These are phyloP conservation scores for Dendrolimus pini DNA, from an alignment of 2,888 invertebrate species.

Conservation along the genomic window DNA sequence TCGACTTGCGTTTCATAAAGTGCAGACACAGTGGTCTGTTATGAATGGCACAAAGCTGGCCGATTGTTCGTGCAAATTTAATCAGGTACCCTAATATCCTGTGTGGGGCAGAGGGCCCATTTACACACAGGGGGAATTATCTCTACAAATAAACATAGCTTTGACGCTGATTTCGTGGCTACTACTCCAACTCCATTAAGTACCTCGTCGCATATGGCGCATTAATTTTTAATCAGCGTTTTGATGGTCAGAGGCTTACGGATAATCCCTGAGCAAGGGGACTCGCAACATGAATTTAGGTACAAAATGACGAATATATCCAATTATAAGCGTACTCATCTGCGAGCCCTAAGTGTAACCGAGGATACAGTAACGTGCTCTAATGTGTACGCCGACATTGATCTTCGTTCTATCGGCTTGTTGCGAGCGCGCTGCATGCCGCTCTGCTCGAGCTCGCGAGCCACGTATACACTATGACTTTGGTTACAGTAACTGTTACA, in stretches of 20 bases:
- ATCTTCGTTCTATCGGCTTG: too few species aligned
- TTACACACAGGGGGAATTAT: slow-evolving; percentile 33
- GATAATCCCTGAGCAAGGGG: not conserved
- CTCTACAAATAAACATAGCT: slow-evolving; percentile 27
- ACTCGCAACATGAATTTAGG: not conserved
- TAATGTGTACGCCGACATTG: too few species aligned
- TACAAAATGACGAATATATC: not conserved
- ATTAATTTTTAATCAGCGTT: slow-evolving; percentile 19
- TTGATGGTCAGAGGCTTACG: slow-evolving; percentile 15
- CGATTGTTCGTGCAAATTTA: slow-evolving; percentile 69
- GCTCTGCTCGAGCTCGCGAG: too few species aligned
- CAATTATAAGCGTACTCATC: not conserved
- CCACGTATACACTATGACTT: too few species aligned
- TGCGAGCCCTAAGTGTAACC: too few species aligned
- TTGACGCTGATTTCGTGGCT: slow-evolving; percentile 15
- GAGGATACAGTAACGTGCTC: too few species aligned
- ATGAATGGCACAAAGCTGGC: slow-evolving; percentile 42
- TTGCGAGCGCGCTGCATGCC: too few species aligned
- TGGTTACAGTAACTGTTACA: too few species aligned
- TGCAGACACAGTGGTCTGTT: slow-evolving; percentile 35
- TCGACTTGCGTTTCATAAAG: slow-evolving; percentile 56
- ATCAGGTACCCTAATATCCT: slow-evolving; percentile 43
- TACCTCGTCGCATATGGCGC: slow-evolving; percentile 27
- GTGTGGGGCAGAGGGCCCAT: slow-evolving; percentile 21
- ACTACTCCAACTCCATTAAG: slow-evolving; percentile 16